Evolutionary conservation across 1,140 invertebrate genomes (phyloP).

Genomic region (Schmidtea mediterranea): DNA sequence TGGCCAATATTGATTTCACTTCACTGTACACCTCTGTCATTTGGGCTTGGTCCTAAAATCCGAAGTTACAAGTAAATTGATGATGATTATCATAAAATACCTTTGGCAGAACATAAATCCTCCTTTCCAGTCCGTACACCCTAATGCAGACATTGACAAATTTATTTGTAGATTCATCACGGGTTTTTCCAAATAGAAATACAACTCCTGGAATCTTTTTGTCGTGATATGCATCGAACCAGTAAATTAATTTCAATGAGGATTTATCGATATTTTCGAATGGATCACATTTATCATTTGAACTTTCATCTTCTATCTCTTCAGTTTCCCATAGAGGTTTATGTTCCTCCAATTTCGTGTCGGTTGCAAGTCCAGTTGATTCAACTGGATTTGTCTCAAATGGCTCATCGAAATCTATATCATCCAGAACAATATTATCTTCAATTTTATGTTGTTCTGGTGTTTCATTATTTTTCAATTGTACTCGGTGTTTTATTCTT

Average conservation of each 20-base stretch:
- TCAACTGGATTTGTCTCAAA: neutral
- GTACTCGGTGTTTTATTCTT: no score
- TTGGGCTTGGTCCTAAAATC: no score
- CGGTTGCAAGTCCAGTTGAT: neutral
- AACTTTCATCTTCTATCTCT: neutral
- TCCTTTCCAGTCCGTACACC: neutral
- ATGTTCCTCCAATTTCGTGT: neutral
- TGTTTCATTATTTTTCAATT: no score
- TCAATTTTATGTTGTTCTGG: no score
- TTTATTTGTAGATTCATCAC: neutral
- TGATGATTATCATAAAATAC: neutral
- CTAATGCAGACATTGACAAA: neutral
- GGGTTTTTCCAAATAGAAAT: neutral
- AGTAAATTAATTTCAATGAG: neutral
- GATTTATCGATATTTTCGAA: neutral
- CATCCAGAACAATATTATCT: neutral
- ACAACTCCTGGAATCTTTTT: neutral
- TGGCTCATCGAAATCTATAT: neutral
- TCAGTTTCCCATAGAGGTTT: neutral
- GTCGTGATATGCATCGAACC: constrained; percentile 4
- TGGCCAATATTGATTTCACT: neutral
- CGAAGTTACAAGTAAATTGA: no score
- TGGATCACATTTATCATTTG: neutral
- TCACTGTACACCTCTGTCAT: constrained; percentile 5
- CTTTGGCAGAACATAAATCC: neutral